Base-by-base conservation (phyloP, 2,888 invertebrate species). In the Limnephilus lunatus region DNA sequence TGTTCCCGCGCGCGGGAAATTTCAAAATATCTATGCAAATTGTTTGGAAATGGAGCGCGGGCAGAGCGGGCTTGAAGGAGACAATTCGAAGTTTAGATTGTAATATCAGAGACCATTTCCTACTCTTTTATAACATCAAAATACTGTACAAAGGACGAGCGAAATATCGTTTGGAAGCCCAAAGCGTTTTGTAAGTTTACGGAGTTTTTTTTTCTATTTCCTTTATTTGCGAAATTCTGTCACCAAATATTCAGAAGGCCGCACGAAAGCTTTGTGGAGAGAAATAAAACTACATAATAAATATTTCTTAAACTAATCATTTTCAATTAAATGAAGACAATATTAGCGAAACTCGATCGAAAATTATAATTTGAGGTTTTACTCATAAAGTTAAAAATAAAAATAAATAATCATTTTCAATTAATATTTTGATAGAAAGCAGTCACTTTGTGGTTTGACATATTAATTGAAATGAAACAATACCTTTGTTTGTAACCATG, bases 1-100 rank as follows among this genome's bases (percentile, higher is more conserved):
- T 88, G 88, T 83, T 85, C 30, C 81, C 85, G 90, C 93, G 90
- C 92, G 91, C 86, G 87, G 92, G 85, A 85, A 91, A 90, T 90
- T 90, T 90, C 90, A 87, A 92, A 93, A 93, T 92, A 93, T 91
- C 89, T 92, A 93, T 93, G 93, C 93, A 93, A 93, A 93, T 93
- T 93, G 93, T 83, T 91, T 80, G 90, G n/a, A 91, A 93, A 87
- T 91, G 82, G 91, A 89, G 32, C 87, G 92, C 92, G 89, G 90
- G 90, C 90, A 90, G 85, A 93, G 85, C 83, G 90, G 91, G 88
- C 87, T 90, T 68, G 91, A 89, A 81, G 91, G 92, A 92, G 93
- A 93, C 93, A 93, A 93, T 93, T 93, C 93, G 87, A 93, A 93
- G 93, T 93, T 93, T 93, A 93, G 93, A 93, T 93, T 93, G 93